These are phyloP conservation scores for Drosophila anceps DNA, from an alignment of 2,888 invertebrate genomes.

Conservation along the genomic window DNA sequence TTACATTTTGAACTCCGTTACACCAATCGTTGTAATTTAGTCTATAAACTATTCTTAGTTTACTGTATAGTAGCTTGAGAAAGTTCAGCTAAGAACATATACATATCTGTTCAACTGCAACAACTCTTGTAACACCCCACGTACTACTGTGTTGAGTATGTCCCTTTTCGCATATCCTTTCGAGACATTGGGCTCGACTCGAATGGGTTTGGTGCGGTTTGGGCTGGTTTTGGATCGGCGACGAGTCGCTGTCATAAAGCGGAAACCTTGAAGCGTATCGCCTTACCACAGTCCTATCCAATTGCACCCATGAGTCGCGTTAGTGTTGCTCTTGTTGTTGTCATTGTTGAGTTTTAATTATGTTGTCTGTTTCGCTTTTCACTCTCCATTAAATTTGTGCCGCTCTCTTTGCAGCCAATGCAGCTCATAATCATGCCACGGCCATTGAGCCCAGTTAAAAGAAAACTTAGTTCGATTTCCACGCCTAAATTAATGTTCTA, in stretches of 20 bases:
- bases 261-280: conserved; percentile 80
- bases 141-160: conserved; percentile 6
- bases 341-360: conserved; percentile 66
- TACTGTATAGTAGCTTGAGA: too few species aligned
- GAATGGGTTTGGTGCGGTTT: conserved; percentile 13
- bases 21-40: background rate
- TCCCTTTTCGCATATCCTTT: conserved; percentile 24
- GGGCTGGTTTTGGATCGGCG: conserved; percentile 31
- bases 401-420: conserved; percentile 44
- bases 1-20: background rate
- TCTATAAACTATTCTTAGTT: too few species aligned
- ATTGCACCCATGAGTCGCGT: conserved; percentile 71
- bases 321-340: conserved; percentile 48
- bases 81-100: too few species aligned
- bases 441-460: conserved; percentile 25
- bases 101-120: too few species aligned
- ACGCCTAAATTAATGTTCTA: conserved; percentile 37
- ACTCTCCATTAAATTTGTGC: conserved; percentile 30
- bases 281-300: conserved; percentile 67
- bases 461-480: conserved; percentile 28
- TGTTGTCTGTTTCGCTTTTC: conserved; percentile 44
- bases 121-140: background rate
- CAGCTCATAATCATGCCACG: conserved; percentile 44
- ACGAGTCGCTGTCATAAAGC: conserved; percentile 61
- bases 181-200: background rate